Evolutionary conservation across 2,888 invertebrate species (phyloP).

Genomic region (Tetramorium bicarinatum): DNA sequence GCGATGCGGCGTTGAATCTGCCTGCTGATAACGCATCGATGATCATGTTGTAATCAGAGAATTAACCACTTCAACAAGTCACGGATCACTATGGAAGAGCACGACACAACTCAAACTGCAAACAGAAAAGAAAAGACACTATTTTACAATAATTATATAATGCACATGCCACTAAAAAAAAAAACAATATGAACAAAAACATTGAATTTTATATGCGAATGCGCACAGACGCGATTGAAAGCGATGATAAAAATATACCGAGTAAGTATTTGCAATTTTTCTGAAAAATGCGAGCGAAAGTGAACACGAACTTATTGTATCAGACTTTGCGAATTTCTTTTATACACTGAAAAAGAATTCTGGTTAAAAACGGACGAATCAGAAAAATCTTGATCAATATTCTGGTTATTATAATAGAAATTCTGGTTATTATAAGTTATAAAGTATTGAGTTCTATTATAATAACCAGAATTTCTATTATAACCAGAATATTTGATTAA

Average conservation of each 20-base stretch:
- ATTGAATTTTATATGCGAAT: background rate
- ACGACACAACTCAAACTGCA: background rate
- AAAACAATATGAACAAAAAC: background rate
- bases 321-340: background rate
- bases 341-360: background rate
- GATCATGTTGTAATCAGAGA: background rate
- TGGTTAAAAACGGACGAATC: no score
- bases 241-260: background rate
- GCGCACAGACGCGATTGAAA: background rate
- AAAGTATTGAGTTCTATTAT: no score
- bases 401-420: no score
- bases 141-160: background rate
- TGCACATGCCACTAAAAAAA: background rate
- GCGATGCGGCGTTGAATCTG: background rate
- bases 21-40: slow-evolving; percentile 9
- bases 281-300: background rate
- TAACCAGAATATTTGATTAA: no score
- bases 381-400: no score
- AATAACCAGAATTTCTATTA: no score
- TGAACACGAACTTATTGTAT: background rate
- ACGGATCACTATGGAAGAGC: background rate
- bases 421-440: no score
- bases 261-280: background rate
- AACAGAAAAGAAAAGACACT: background rate
- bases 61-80: background rate